A percentile compares a stretch with the other conserved stretches of the same genome.
Conservation (phyloP, 2,797 vertebrate species). For the Telmatherina bonti region DNA sequence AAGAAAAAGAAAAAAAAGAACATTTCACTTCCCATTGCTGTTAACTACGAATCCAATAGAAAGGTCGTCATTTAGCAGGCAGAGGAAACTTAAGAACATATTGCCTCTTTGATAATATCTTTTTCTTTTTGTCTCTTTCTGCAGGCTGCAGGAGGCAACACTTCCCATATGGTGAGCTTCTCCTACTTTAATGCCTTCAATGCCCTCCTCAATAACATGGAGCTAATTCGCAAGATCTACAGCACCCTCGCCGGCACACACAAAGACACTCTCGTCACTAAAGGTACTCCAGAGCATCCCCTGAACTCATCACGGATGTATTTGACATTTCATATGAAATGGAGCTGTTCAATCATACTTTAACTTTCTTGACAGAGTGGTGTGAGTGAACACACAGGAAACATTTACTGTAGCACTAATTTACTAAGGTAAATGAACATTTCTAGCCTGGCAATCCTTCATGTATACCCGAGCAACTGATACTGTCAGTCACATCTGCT, state of each 20-base stretch:
- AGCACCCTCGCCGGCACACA: constrained; percentile 91
- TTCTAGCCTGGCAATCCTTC: constrained; percentile 62
- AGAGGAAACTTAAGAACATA: not conserved
- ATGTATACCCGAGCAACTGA: constrained; percentile 56
- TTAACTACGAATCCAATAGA: constrained; percentile 12
- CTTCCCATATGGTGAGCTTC: constrained; percentile 98
- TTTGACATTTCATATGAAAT: constrained; percentile 49
- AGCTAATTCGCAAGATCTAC: constrained; percentile 97
- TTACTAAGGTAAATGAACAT: constrained; percentile 75
- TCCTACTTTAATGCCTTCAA: constrained; percentile 99
- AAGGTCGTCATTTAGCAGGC: constrained; percentile 1
- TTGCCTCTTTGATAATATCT: not conserved
- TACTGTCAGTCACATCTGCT: constrained; percentile 59
- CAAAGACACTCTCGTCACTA: constrained; percentile 93
- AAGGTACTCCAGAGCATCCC: constrained; percentile 85
- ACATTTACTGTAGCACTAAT: constrained; percentile 77
- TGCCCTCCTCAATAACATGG: constrained; percentile 98
- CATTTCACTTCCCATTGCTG: not conserved
- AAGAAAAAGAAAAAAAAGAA: constrained; percentile 4
- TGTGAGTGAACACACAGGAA: constrained; percentile 73
- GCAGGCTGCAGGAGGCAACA: constrained; percentile 94
- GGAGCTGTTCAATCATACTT: constrained; percentile 65
- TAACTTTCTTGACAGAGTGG: constrained; percentile 77
- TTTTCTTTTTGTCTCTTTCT: constrained; percentile 31
- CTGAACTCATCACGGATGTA: constrained; percentile 13